Conservation (phyloP, 2,888 invertebrate genomes). For the Trichacis sp. region DNA sequence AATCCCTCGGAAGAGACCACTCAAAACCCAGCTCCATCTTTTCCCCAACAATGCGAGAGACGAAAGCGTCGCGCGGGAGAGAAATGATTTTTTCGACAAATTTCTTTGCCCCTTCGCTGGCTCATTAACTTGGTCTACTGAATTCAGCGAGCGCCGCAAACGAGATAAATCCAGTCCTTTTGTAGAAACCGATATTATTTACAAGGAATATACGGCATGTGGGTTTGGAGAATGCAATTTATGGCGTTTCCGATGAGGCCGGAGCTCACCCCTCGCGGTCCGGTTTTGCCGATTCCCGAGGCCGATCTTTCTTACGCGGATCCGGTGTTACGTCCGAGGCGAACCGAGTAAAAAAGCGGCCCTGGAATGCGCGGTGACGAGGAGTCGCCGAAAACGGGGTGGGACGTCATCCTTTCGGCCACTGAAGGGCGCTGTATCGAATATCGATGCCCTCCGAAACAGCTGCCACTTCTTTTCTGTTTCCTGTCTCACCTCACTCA, state of each 20-base stretch:
- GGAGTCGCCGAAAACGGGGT: conserved; percentile 21
- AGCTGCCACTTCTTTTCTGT: conserved; percentile 43
- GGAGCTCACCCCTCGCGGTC: too few relatives aligned
- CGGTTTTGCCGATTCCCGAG: conserved; percentile 30
- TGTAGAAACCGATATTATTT: conserved; percentile 34
- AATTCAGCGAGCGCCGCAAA: conserved; percentile 34
- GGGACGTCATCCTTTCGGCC: conserved; percentile 36
- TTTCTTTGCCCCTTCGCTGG: conserved; percentile 20
- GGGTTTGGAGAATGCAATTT: conserved; percentile 37
- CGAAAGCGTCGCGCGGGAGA: too few relatives aligned
- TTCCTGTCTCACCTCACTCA: conserved; percentile 36
- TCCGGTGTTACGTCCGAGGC: conserved; percentile 35
- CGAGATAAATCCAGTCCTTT: conserved; percentile 34
- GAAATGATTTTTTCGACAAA: too few relatives aligned
- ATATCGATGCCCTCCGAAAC: conserved; percentile 38
- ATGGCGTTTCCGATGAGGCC: conserved; percentile 35
- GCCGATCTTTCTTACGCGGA: conserved; percentile 20
- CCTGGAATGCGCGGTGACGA: conserved; percentile 38
- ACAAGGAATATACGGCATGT: conserved; percentile 28
- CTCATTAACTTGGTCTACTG: conserved; percentile 25
- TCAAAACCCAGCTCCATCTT: too few relatives aligned
- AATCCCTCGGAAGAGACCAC: too few relatives aligned
- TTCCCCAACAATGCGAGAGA: too few relatives aligned
- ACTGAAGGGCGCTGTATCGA: conserved; percentile 35
- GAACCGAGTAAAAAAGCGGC: conserved; percentile 36